Conservation (phyloP, 2,888 invertebrate genomes). For the Anoplius nigerrimus region DNA sequence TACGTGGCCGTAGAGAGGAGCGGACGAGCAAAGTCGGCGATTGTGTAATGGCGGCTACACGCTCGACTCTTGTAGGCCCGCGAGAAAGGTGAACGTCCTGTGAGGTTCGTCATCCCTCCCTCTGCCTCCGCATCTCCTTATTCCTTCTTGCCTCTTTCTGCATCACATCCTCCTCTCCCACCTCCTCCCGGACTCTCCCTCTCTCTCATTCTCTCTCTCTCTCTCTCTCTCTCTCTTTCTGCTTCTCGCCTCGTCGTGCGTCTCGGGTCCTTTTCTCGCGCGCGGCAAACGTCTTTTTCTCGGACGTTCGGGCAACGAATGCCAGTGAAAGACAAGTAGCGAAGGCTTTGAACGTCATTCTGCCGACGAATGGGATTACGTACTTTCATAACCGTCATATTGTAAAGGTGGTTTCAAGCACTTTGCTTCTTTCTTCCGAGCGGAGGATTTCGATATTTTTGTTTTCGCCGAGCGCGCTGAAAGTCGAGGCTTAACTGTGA, state of each 20-base stretch:
- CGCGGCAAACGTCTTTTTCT: constrained; percentile 24
- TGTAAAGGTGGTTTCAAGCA: too few relatives aligned
- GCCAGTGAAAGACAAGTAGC: constrained; percentile 43
- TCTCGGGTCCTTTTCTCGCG: constrained; percentile 32
- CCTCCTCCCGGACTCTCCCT: constrained; percentile 13
- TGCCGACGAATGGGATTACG: not conserved
- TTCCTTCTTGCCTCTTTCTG: constrained; percentile 25
- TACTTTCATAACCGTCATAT: too few relatives aligned
- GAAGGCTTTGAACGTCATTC: constrained; percentile 50
- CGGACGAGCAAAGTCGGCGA: constrained; percentile 59
- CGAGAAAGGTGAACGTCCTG: constrained; percentile 69
- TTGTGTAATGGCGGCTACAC: constrained; percentile 71
- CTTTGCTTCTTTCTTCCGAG: too few relatives aligned
- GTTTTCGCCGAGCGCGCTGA: too few relatives aligned
- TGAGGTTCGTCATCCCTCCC: constrained; percentile 54
- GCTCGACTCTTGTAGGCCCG: constrained; percentile 53
- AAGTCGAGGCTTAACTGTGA: too few relatives aligned
- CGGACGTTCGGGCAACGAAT: constrained; percentile 36
- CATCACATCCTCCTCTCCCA: constrained; percentile 26
- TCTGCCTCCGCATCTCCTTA: constrained; percentile 28
- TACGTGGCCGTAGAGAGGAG: constrained; percentile 42
- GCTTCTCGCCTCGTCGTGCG: not conserved
- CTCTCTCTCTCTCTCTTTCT: constrained; percentile 20
- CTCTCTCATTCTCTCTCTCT: constrained; percentile 24
- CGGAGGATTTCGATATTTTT: too few relatives aligned